A percentile compares a stretch with the other conserved stretches of the same genome.
phyloP scores from a whole-genome alignment of 2,113 vertebrate genomes.

The Toxotes jaculatrix region DNA sequence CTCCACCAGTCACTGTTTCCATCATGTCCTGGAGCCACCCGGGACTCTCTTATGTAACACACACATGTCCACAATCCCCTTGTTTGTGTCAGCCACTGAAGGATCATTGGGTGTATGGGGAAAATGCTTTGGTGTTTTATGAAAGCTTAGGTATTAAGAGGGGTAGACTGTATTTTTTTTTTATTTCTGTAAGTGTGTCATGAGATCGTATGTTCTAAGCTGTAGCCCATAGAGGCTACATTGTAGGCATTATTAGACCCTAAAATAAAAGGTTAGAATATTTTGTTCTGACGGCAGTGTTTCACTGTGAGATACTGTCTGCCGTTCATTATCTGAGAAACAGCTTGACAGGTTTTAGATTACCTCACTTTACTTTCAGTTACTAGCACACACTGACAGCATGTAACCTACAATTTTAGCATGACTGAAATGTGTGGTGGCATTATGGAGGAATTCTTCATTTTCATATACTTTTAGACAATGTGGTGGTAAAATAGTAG shows the following conservation, averaged over 20 bases:
- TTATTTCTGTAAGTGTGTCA: not conserved
- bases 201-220: not conserved
- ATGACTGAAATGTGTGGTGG: not conserved
- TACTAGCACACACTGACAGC: not conserved
- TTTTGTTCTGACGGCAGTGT: conserved; percentile 4
- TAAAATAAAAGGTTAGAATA: not conserved
- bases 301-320: not conserved
- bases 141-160: not conserved
- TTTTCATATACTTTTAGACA: conserved; percentile 12
- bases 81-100: conserved; percentile 29
- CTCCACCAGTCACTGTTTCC: conserved; percentile 52
- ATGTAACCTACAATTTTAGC: conserved; percentile 12
- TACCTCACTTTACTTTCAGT: conserved; percentile 22
- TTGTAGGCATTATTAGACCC: not conserved
- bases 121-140: conserved; percentile 12
- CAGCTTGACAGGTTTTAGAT: conserved; percentile 2
- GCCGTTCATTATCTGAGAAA: not conserved
- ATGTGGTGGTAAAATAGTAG: not conserved
- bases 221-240: not conserved
- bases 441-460: conserved; percentile 3
- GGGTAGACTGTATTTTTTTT: not conserved
- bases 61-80: conserved; percentile 12
- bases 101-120: conserved; percentile 19
- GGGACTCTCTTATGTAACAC: conserved; percentile 47
- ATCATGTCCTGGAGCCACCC: conserved; percentile 40